These are phyloP conservation scores for Apaloderma vittatum DNA, from an alignment of 2,113 vertebrate species.

Conservation along the genomic window DNA sequence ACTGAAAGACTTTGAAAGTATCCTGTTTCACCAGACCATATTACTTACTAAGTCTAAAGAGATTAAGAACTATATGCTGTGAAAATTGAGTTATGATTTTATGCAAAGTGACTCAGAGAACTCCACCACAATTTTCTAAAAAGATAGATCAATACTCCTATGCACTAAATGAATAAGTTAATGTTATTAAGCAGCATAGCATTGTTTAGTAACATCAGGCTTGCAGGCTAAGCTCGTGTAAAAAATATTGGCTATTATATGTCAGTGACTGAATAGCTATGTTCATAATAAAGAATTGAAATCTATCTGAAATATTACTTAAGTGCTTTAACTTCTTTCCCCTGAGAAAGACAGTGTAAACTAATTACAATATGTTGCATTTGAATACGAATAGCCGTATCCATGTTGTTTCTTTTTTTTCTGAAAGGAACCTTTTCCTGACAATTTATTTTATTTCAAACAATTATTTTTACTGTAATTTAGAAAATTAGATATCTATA, in stretches of 20 bases:
- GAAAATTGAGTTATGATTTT: background rate
- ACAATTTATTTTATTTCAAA: constrained; percentile 9
- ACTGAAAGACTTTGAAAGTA: background rate
- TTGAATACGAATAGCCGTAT: background rate
- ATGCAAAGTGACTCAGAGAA: background rate
- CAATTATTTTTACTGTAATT: background rate
- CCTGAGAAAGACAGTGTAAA: background rate
- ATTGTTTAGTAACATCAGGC: background rate
- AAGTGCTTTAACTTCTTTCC: background rate
- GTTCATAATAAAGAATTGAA: background rate
- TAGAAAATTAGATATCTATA: background rate
- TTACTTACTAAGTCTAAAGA: background rate
- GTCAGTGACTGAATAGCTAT: background rate
- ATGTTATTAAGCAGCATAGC: background rate
- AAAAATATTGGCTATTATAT: background rate
- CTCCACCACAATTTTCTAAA: background rate
- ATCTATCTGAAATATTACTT: background rate
- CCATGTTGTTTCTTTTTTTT: constrained; percentile 16
- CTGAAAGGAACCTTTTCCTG: background rate
- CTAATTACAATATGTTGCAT: constrained; percentile 1
- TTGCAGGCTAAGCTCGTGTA: background rate
- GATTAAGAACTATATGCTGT: background rate
- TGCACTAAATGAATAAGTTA: background rate
- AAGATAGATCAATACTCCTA: background rate
- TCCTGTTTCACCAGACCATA: background rate